phyloP scores from a whole-genome alignment of 2,888 invertebrate genomes.

The Himalopsyche tibetana region DNA sequence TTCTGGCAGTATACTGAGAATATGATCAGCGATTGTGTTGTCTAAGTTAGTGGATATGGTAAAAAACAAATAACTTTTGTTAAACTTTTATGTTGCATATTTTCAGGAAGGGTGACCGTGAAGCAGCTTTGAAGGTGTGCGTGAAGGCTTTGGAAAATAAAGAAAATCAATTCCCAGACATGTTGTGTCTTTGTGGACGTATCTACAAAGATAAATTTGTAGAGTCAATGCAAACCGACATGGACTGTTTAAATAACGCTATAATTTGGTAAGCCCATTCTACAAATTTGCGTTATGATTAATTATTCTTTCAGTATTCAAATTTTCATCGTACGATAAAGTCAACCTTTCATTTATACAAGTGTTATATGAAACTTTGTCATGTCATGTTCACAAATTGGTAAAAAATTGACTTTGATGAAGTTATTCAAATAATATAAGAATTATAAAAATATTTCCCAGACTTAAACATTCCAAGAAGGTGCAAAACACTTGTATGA shows the following conservation, averaged over 20 bases:
- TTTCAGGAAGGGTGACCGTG: constrained; percentile 92
- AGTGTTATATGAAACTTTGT: neutral
- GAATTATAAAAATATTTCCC: no score
- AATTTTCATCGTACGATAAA: no score
- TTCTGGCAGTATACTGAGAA: no score
- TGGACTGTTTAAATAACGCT: constrained; percentile 91
- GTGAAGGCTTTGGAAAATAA: constrained; percentile 93
- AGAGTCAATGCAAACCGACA: constrained; percentile 94
- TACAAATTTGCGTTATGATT: no score
- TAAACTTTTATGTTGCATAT: constrained; percentile 52
- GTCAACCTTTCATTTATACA: no score
- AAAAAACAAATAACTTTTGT: neutral
- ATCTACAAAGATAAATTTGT: constrained; percentile 99
- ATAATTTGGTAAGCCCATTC: constrained; percentile 86
- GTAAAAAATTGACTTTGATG: no score
- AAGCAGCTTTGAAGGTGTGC: constrained; percentile 94
- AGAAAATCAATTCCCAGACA: constrained; percentile 97
- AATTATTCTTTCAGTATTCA: no score
- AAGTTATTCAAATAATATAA: no score
- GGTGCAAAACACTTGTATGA: no score
- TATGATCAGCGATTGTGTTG: no score
- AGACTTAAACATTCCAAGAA: no score
- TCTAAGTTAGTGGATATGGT: neutral
- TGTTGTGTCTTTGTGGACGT: constrained; percentile 97
- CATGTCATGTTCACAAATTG: neutral